Percentiles rank a stretch among this genome's conserved stretches.
These are phyloP conservation scores for Eubasilissa regina DNA, from an alignment of 1,140 invertebrate genomes.

Conservation along the genomic window DNA sequence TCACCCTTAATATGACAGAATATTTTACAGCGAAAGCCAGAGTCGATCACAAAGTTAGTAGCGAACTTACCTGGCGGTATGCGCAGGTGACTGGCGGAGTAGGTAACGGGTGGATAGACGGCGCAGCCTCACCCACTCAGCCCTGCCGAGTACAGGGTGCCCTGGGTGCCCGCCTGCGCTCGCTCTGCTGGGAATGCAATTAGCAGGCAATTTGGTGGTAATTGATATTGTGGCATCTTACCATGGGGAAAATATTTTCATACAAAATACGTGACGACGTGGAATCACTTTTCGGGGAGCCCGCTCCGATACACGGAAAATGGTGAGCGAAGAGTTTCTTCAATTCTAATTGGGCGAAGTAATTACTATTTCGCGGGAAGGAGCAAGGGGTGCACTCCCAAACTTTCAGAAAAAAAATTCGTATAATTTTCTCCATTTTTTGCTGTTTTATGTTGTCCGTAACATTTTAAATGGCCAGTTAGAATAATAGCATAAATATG, in stretches of 20 bases:
- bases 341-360: constrained; percentile 27
- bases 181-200: constrained; percentile 49
- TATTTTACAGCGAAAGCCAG: too few species aligned
- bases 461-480: neutral
- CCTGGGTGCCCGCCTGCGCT: neutral
- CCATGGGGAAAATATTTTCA: constrained; percentile 47
- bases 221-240: constrained; percentile 55
- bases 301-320: neutral
- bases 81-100: too few species aligned
- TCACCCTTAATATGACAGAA: too few species aligned
- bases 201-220: constrained; percentile 56
- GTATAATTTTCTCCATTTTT: neutral
- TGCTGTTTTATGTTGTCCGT: neutral
- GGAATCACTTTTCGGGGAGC: neutral
- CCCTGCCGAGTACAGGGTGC: neutral
- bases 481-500: too few species aligned
- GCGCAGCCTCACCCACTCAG: too few species aligned
- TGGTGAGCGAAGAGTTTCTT: constrained; percentile 27
- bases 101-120: too few species aligned
- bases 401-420: neutral
- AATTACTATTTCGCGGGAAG: neutral
- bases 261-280: neutral
- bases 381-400: too few species aligned
- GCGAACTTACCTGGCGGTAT: constrained; percentile 5
- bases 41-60: neutral